Conservation (phyloP, 1,140 invertebrate genomes). For the Argopecten irradians region DNA sequence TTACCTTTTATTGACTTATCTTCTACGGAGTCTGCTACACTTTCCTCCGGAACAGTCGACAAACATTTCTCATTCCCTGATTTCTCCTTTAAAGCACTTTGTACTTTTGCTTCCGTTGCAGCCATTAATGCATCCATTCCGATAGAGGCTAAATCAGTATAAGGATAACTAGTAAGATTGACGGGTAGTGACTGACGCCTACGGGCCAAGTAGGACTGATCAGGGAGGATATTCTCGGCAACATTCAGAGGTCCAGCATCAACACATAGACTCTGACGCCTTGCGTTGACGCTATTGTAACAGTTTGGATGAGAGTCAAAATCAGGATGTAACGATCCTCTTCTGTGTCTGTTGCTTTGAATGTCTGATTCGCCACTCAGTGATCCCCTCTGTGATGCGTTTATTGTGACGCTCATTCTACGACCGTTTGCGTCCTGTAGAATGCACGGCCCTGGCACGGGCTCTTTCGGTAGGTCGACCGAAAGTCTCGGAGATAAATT, state of each 20-base stretch:
- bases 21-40: neutral
- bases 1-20: neutral
- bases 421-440: neutral
- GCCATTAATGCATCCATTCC: neutral
- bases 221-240: neutral
- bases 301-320: neutral
- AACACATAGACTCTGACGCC: neutral
- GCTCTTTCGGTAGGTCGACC: neutral
- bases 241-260: neutral
- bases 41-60: neutral
- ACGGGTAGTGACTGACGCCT: neutral
- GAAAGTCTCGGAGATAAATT: neutral
- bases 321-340: neutral
- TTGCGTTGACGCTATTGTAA: neutral
- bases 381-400: neutral
- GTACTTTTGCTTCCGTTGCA: neutral
- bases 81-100: neutral
- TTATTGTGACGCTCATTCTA: neutral
- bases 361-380: neutral
- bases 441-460: neutral
- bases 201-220: neutral
- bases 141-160: neutral
- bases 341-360: neutral
- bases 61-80: neutral
- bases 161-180: neutral